Evolutionary conservation across 1,140 invertebrate genomes (phyloP), one percentile per base, ranked within the genome.

Genomic region (Oncopodura yosiiana): DNA sequence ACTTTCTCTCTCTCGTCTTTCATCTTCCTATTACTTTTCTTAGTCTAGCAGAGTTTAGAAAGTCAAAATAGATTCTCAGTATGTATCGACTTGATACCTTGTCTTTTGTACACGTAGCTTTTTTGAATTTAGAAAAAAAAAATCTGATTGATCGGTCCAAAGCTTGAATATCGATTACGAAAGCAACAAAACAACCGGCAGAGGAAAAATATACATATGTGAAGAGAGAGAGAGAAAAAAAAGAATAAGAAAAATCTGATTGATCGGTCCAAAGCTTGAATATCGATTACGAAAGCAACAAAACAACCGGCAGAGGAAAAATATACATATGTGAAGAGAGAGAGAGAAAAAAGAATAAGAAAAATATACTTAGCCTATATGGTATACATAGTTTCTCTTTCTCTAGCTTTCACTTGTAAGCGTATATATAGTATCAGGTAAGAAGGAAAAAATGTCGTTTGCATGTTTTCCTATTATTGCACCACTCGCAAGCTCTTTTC

Each of bases 101-200:
- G n/a, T n/a, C n/a, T n/a, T n/a, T n/a, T n/a, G n/a, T n/a, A n/a
- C n/a, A n/a, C n/a, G n/a, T n/a, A n/a, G n/a, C n/a, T n/a, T n/a
- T n/a, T n/a, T n/a, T n/a, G n/a, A n/a, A n/a, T n/a, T n/a, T n/a
- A n/a, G n/a, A n/a, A n/a, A 26, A 51, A 38, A 39, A 32, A 59
- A 53, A 51, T 59, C 51, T 56, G 53, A 56, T 60, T 60, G 58
- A 60, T 60, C 58, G 37, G 45, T 54, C 44, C 45, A 37, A 50
- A n/a, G 38, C 50, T 50, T 61, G 51, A 54, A 52, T 61, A 61
- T 61, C 59, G 59, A 61, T 61, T 61, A 57, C 50, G 36, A 45
- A 21, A 53, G 39, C 24, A 56, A 56, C 56, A 58, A 58, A 58
- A 53, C 53, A 49, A 37, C 32, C 42, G 43, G 5, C 11, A 18